Base-by-base conservation (phyloP, 2,113 vertebrate species). In the Erpornis zantholeuca region DNA sequence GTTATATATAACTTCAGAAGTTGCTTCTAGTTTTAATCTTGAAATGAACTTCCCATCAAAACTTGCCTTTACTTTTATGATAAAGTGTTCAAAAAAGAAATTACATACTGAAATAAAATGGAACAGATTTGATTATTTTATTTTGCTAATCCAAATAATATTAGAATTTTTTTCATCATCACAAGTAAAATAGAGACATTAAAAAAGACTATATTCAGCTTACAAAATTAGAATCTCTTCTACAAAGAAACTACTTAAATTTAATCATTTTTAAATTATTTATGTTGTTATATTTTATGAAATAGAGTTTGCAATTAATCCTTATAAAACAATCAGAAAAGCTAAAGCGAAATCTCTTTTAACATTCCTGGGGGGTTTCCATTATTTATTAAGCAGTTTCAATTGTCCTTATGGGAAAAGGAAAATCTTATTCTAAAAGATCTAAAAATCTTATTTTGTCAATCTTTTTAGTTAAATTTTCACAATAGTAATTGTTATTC, bases 281-380 rank as follows among this genome's bases (percentile, higher is more conserved):
- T 49, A 35, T 15, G 3, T 33, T 21, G 6, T 12, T 84, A 20
- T 23, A n/a, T 18, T 73, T 85, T 42, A 35, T 40, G 15, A 68
- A 81, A 77, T 35, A 1, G 7, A 81, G 7, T 78, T 85, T 52
- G 8, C 1, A 63, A 54, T 53, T 68, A 28, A 35, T 77, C 20
- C 8, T 47, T 59, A 10, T 50, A 64, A 95, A 88, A 50, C 12
- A 47, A 36, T 40, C 31, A 47, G 11, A 68, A 68, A 54, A 71
- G 3, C 6, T 79, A 44, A 70, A 78, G 6, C 45, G 16, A 76
- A 89, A 86, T n/a, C 9, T 49, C 12, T 57, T 15, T 57, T 57
- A 45, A 6, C 2, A 63, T 49, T 38, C n/a, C 12, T 9, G 14
- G 7, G 3, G 1, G 4, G 3, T 44, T 71, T 68, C 9, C 12